Conservation (phyloP, 2,113 vertebrate species). For the Carassius gibelio region DNA sequence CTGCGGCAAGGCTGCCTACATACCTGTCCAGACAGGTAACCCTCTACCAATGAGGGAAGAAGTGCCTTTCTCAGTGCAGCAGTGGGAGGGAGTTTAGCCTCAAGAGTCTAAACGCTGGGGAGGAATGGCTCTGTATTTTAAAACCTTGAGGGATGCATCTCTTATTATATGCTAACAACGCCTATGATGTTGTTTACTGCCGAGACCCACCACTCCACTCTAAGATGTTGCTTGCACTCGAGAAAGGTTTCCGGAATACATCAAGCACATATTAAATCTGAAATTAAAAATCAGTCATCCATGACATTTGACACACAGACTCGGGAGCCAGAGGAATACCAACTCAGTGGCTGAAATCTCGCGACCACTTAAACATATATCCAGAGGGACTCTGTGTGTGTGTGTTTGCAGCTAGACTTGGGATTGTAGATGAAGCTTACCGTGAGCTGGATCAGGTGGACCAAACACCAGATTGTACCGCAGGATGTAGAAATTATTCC, state of each 20-base stretch:
- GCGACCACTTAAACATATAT: conserved; percentile 28
- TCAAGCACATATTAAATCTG: conserved; percentile 73
- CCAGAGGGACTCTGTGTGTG: not conserved
- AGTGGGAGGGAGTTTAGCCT: conserved; percentile 46
- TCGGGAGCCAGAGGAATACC: conserved; percentile 59
- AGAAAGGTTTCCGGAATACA: conserved; percentile 69
- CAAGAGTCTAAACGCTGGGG: conserved; percentile 61
- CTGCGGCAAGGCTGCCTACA: conserved; percentile 71
- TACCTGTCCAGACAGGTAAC: conserved; percentile 75
- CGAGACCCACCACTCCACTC: conserved; percentile 59
- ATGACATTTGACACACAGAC: conserved; percentile 66
- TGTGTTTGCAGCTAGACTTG: not conserved
- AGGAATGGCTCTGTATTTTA: conserved; percentile 64
- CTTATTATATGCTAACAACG: conserved; percentile 73
- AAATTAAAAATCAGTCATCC: conserved; percentile 76
- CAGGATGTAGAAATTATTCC: conserved; percentile 99
- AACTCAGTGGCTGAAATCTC: conserved; percentile 53
- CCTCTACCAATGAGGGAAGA: conserved; percentile 65
- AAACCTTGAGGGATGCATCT: conserved; percentile 71
- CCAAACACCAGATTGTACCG: conserved; percentile 95
- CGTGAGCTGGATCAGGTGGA: conserved; percentile 94
- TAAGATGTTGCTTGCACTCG: conserved; percentile 61
- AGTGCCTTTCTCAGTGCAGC: conserved; percentile 47
- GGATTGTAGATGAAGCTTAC: conserved; percentile 73
- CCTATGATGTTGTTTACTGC: conserved; percentile 76